These are phyloP conservation scores for Campylorhamphus procurvoides DNA, from an alignment of 2,113 vertebrate genomes.

Conservation along the genomic window DNA sequence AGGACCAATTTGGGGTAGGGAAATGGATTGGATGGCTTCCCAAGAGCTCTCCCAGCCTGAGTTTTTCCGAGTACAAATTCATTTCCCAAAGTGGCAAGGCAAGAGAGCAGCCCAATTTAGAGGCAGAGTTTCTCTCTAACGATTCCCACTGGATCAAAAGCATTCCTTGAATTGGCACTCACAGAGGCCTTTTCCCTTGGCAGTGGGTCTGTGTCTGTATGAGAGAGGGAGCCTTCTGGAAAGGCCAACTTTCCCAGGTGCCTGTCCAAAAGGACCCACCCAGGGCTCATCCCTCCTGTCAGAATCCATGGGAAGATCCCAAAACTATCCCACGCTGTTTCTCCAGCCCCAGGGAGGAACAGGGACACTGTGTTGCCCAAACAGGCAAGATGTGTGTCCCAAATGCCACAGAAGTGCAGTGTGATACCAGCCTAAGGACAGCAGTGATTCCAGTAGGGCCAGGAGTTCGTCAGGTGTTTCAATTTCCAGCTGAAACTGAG, in stretches of 20 bases:
- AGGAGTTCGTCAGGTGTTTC: not conserved
- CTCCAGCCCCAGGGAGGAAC: not conserved
- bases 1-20: conserved; percentile 29
- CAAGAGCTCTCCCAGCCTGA: conserved; percentile 25
- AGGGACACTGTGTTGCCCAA: not conserved
- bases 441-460: not conserved
- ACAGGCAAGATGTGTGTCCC: not conserved
- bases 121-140: conserved; percentile 8
- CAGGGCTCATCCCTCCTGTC: not conserved
- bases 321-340: not conserved
- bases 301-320: not conserved
- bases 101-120: conserved; percentile 30
- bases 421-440: not conserved
- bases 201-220: not conserved
- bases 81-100: conserved; percentile 62
- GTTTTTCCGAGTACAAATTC: conserved; percentile 47
- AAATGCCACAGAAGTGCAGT: not conserved
- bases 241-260: not conserved
- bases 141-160: conserved; percentile 39
- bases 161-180: conserved; percentile 22
- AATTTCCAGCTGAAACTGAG: not conserved
- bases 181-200: conserved; percentile 11
- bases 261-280: not conserved
- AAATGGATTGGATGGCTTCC: conserved; percentile 51
- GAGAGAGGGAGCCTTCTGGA: not conserved